Evolutionary conservation across 2,797 vertebrate genomes (phyloP), one percentile per base, ranked within the genome.

Genomic region (Cichlasoma orientale): DNA sequence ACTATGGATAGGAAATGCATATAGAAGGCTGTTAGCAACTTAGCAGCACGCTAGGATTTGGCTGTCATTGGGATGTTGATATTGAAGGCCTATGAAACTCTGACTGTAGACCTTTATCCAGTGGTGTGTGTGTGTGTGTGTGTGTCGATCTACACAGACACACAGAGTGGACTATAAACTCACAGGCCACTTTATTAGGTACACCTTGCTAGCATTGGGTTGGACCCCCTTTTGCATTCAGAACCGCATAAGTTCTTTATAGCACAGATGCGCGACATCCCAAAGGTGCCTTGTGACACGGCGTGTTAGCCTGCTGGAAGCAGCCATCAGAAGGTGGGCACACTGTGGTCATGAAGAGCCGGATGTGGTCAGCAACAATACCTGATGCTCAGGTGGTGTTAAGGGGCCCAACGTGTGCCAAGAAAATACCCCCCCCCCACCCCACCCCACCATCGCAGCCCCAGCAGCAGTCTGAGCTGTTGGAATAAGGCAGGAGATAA

Each of bases 1-100:
- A 84, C 90, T 91, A 88, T 89, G 90, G 92, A 89, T 78, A 88
- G 83, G 83, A 78, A 77, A 82, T 72, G 77, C 77, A 75, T 86
- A n/a, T 86, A 90, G 84, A 88, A 82, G 89, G 88, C 88, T 91
- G 86, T 91, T 94, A 92, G 93, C 78, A 85, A 88, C 78, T 90
- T 68, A 68, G 61, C 27, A 82, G 84, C 88, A 83, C 75, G 79
- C 47, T 91, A 87, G 87, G 86, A 89, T 90, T 78, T 89, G 86
- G 82, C 84, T 88, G 69, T 88, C 56, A 61, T 88, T 86, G 85
- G 82, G 82, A 92, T 80, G 83, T 87, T 85, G 74, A 88, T 75
- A 78, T 82, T 83, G 82, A 84, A 21, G 84, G 70, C 85, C 85
- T 71, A 73, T 74, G n/a, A 83, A 77, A 72, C 68, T 87, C 53